These are phyloP conservation scores for Cynopterus brachyotis DNA, from an alignment of 2,113 vertebrate species.

Conservation along the genomic window DNA sequence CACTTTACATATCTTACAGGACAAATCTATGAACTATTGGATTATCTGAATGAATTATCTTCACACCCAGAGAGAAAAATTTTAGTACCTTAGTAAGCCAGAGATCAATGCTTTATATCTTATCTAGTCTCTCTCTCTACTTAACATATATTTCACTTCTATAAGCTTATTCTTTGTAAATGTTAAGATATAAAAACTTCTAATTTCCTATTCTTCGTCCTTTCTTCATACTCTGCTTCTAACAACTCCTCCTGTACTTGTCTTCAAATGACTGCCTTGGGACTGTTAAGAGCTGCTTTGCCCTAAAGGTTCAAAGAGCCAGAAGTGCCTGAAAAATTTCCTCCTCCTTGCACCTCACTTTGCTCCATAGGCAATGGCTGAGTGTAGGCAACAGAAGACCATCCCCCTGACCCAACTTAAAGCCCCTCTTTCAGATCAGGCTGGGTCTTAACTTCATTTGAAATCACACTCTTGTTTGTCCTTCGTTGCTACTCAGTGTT, in stretches of 20 bases:
- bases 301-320: background rate
- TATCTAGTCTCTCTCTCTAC: background rate
- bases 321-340: background rate
- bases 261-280: background rate
- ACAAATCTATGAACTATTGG: background rate
- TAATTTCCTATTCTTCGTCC: background rate
- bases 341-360: rapidly evolving
- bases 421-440: background rate
- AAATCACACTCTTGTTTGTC: background rate
- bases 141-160: background rate
- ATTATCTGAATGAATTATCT: background rate
- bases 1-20: background rate
- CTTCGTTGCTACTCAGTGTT: background rate
- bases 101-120: background rate
- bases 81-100: background rate
- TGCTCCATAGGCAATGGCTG: background rate
- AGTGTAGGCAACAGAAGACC: background rate
- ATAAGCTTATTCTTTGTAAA: background rate
- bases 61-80: background rate
- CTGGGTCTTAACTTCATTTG: background rate
- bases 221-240: background rate
- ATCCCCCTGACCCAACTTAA: background rate
- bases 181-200: background rate
- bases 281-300: background rate
- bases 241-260: background rate